These are phyloP conservation scores for Sinohyriopsis cumingii DNA, from an alignment of 2,888 invertebrate genomes.

Conservation along the genomic window DNA sequence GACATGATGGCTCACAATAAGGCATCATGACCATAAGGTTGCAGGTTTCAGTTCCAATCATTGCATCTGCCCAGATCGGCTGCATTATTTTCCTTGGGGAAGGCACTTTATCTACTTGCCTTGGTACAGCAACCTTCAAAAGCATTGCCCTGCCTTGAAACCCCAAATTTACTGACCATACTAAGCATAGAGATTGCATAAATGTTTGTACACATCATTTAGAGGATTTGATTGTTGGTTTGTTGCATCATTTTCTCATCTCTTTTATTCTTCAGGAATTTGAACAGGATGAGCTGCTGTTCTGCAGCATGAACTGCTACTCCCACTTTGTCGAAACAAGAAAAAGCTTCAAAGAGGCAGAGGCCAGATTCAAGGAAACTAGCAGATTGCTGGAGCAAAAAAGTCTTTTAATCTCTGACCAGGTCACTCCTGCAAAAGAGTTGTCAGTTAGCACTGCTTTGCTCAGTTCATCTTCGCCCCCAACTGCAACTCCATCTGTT, in stretches of 20 bases:
- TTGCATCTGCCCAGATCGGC: too few species aligned
- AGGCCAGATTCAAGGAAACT: conserved; percentile 4
- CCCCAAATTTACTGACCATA: too few species aligned
- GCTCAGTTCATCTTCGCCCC: conserved; percentile 13
- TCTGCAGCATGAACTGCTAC: conserved; percentile 92
- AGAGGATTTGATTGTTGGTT: too few species aligned
- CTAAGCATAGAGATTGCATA: too few species aligned
- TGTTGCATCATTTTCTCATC: neutral
- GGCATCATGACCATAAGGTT: too few species aligned
- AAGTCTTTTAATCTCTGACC: conserved; percentile 13
- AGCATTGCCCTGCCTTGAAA: too few species aligned
- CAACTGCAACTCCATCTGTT: conserved; percentile 20
- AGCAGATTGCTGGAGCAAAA: neutral
- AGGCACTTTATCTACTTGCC: too few species aligned
- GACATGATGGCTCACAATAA: too few species aligned
- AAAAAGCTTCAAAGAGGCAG: conserved; percentile 21
- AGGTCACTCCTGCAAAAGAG: conserved; percentile 28
- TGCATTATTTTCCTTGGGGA: too few species aligned
- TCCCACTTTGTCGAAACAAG: conserved; percentile 84
- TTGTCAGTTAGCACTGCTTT: conserved; percentile 15
- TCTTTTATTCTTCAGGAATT: conserved; percentile 51
- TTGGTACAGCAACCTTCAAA: too few species aligned
- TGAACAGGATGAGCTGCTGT: conserved; percentile 74
- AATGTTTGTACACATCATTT: too few species aligned
- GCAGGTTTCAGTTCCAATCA: too few species aligned